Conservation (phyloP, 2,113 vertebrate genomes). For the Ondatra zibethicus region DNA sequence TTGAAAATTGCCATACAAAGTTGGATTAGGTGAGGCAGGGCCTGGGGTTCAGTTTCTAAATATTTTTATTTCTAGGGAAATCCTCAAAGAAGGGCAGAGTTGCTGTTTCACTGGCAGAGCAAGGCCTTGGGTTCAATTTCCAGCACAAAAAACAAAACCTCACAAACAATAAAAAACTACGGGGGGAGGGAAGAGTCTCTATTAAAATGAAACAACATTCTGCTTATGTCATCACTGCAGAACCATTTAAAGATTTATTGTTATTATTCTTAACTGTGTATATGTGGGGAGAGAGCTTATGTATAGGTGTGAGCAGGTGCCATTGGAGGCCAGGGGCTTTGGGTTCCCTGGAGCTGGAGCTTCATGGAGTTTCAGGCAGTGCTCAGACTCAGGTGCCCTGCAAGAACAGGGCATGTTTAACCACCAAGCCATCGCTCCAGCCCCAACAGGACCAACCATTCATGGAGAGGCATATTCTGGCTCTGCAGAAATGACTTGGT, state of each 20-base stretch:
- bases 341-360: neutral
- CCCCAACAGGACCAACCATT: too few species aligned
- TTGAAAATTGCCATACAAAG: slow-evolving; percentile 1
- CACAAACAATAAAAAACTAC: neutral
- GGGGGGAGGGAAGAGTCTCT: neutral
- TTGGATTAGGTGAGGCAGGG: neutral
- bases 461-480: neutral
- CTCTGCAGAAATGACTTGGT: neutral
- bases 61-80: neutral
- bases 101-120: too few species aligned
- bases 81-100: neutral
- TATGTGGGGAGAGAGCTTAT: too few species aligned
- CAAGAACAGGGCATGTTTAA: neutral
- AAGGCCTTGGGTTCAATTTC: neutral
- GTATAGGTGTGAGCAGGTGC: too few species aligned
- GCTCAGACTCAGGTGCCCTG: neutral
- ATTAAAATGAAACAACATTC: neutral
- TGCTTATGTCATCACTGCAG: neutral
- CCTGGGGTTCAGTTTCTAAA: neutral
- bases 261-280: neutral
- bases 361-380: neutral
- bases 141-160: neutral
- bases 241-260: neutral
- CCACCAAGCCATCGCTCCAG: neutral
- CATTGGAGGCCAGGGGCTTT: neutral